Base-by-base conservation (phyloP, 2,797 vertebrate species). In the Coregonus sp. region DNA sequence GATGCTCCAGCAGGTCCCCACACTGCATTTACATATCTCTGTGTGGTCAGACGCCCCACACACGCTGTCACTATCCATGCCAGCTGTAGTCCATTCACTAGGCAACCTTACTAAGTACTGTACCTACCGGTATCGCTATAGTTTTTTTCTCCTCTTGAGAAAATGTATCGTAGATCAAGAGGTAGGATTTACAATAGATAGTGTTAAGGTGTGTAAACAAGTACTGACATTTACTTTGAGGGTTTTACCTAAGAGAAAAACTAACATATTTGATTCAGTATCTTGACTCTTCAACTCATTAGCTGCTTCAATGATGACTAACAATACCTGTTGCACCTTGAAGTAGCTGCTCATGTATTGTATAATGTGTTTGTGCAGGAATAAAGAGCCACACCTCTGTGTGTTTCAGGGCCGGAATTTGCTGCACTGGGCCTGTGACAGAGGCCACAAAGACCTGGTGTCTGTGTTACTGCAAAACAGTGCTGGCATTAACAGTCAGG, bases 351-450 rank as follows among this genome's bases (percentile, higher is more conserved):
- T 47, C 40, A 47, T 12, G 40, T 47, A 61, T 25, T n/a, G 4
- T 61, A 7, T 20, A 18, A 56, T 56, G 15, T 56, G 16, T n/a
- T 35, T 6, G 33, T 35, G 31, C 66, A 40, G 29, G 65, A 33
- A 33, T 67, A 67, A 67, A 31, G 3, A 67, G 29, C 9, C 65
- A 15, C 3, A 20, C 47, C 18, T 71, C n/a, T 74, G 2, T 47
- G 3, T 70, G 1, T 68, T 14, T 33, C 88, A 99, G 98, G 98
- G 97, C 29, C 95, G 97, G 76, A 93, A 95, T 75, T 94, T 99
- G 63, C 94, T 99, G 70, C 98, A 99, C 84, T 99, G 98, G 98
- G 96, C 97, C 0, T 98, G 97, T 78, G 98, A 99, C 86, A 92
- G 98, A 92, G 98, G 98, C 86, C 98, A 98, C 89, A 97, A 97